Conservation (phyloP, 2,113 vertebrate genomes). For the Apteryx mantelli region DNA sequence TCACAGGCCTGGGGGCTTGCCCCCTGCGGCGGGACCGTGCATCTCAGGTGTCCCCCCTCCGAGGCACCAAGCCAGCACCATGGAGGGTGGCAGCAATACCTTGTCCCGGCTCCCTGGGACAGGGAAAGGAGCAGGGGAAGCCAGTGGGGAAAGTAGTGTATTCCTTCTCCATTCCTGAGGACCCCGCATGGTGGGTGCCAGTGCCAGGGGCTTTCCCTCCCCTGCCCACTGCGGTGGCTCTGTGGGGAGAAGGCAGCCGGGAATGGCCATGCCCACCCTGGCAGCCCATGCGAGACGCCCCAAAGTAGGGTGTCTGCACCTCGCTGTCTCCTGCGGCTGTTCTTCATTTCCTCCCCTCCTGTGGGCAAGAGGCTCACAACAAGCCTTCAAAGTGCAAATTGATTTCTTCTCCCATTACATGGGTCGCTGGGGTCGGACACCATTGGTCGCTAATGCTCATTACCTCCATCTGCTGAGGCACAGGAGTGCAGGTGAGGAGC, state of each 20-base stretch:
- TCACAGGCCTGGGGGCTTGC: not conserved
- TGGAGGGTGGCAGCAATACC: not conserved
- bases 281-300: not conserved
- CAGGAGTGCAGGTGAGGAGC: rapidly evolving
- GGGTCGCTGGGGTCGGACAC: not conserved
- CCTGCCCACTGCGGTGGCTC: not conserved
- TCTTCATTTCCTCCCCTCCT: not conserved
- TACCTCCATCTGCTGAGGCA: rapidly evolving
- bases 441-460: not conserved
- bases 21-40: not conserved
- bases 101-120: rapidly evolving
- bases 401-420: constrained; percentile 50
- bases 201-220: no score
- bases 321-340: no score
- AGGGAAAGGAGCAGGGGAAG: not conserved
- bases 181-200: no score
- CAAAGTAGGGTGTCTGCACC: not conserved
- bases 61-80: not conserved
- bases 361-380: not conserved
- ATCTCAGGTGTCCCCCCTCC: no score
- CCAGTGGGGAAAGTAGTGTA: not conserved
- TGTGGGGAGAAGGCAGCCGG: not conserved
- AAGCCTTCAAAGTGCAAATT: constrained; percentile 1
- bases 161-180: not conserved
- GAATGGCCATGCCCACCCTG: not conserved